Conservation (phyloP, 2,113 vertebrate species). For the Elanus axillaris region DNA sequence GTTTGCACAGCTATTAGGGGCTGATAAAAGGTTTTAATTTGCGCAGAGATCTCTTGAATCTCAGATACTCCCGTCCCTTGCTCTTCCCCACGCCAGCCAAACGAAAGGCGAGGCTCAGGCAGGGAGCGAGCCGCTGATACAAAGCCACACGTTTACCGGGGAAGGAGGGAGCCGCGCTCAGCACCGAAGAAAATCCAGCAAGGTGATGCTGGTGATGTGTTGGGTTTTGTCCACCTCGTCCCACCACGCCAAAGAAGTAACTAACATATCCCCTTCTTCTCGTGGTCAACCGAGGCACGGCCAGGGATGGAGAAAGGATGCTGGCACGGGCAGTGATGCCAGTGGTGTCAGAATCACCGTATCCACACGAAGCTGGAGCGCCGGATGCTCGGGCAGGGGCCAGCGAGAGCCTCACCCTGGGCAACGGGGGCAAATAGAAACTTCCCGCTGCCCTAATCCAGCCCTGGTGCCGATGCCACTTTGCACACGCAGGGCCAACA, state of each 20-base stretch:
- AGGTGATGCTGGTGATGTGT: neutral
- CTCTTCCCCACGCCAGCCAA: slow-evolving; percentile 4
- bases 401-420: neutral
- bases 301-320: neutral
- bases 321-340: neutral
- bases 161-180: neutral
- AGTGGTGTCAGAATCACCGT: neutral
- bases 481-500: rapidly evolving
- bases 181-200: neutral
- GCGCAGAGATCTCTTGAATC: slow-evolving; percentile 62
- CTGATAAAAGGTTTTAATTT: slow-evolving; percentile 81
- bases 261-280: neutral
- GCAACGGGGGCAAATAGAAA: neutral
- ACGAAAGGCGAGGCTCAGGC: neutral
- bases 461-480: neutral
- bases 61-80: slow-evolving; percentile 24
- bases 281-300: rapidly evolving
- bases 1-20: slow-evolving; percentile 76
- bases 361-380: neutral
- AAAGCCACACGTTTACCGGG: neutral
- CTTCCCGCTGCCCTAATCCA: neutral
- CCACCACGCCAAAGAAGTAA: neutral
- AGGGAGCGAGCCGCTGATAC: neutral
- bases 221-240: neutral
- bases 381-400: neutral